Evolutionary conservation across 2,113 vertebrate genomes (phyloP), one percentile per base, ranked within the genome.

Genomic region (Epinephelus moara): DNA sequence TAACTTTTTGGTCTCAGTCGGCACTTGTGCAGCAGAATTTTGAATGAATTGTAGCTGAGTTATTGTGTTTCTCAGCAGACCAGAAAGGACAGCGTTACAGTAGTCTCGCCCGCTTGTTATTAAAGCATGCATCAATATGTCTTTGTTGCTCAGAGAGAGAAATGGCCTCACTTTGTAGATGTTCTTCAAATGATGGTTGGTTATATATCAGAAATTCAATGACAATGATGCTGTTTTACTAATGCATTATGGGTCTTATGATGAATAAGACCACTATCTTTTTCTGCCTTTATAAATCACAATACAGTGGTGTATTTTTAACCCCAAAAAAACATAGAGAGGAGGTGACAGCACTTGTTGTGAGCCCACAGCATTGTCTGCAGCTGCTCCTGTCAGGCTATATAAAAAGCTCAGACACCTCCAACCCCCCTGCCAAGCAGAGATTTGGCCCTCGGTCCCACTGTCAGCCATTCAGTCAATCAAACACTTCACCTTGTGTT

Each of bases 381-480:
- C 72, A 56, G 52, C 33, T 76, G 30, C 21, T 64, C 15, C 30
- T 52, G 72, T 49, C 42, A 49, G 70, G 40, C 23, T 12, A 21
- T 18, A 19, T 64, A 37, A 15, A 45, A 49, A 6, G 23, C 42
- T 8, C 27, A 12, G 37, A 40, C 12, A 73, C 56, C 37, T 42
- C 69, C 50, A 70, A 11, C 66, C 47, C 67, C 68, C 33, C 33
- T 37, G 33, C 33, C 33, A 37, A 45, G 42, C 6, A 37, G 55
- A 72, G 2, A 72, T 27, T 7, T 30, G 19, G 17, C 19, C n/a
- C 37, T 17, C 30, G 1, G 23, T 30, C 23, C 45, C 25, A 49
- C 47, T 64, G 60, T 49, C 71, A 74, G 42, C 18, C 42, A 10
- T 25, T 50, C 70, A 60, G 55, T 62, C 30, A 53, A 40, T 75